Percentiles rank a stretch among this genome's conserved stretches.
Conservation (phyloP, 2,888 invertebrate genomes). For the Geophilus truncorum region DNA sequence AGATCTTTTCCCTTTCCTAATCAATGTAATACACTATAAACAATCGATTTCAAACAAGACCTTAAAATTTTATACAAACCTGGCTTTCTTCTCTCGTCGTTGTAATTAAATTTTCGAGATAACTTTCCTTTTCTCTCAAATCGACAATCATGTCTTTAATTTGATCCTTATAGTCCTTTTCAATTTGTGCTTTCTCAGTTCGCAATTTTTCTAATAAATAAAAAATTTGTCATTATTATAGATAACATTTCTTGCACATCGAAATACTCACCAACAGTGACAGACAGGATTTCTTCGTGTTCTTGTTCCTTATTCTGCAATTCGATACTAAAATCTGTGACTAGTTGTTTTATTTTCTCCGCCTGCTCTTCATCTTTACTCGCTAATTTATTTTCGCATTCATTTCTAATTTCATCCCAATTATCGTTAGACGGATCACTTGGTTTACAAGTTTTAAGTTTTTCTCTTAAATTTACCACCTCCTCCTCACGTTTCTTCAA, state of each 20-base stretch:
- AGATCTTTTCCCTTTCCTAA: neutral
- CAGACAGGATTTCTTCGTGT: neutral
- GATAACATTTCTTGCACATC: neutral
- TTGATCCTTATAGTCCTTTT: neutral
- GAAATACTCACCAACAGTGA: neutral
- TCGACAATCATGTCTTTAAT: neutral
- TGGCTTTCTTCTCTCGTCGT: neutral
- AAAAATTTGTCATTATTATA: too few species aligned
- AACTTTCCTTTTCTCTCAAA: neutral
- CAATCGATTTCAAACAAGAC: neutral
- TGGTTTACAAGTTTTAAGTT: neutral
- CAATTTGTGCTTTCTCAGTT: neutral
- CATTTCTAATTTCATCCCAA: neutral
- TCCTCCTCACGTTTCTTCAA: neutral
- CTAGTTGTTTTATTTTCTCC: neutral
- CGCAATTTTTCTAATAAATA: neutral
- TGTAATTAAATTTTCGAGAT: neutral
- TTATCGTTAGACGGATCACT: too few species aligned
- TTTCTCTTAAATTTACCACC: neutral
- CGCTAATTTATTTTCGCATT: neutral
- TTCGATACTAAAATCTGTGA: neutral
- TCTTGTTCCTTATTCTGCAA: neutral
- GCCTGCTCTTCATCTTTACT: neutral
- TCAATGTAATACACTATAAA: neutral
- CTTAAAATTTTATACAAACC: neutral